These are phyloP conservation scores for Heliocidaris erythrogramma DNA, from an alignment of 35 echinoderm and acorn worm species.

Conservation along the genomic window DNA sequence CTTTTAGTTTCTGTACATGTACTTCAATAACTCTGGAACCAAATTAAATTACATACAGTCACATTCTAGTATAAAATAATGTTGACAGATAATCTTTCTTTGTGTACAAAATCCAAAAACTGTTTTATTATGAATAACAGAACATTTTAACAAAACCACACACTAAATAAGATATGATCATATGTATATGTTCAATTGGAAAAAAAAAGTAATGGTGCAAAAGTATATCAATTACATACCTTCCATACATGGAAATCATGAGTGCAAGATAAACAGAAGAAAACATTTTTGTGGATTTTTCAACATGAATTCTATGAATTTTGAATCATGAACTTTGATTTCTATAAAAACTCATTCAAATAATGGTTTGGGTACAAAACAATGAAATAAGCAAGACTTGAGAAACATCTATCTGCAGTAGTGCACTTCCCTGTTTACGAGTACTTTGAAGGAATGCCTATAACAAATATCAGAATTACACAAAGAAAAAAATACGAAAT, in stretches of 20 bases:
- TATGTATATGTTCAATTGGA: background rate
- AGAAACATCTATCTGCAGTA: background rate
- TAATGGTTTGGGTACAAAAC: background rate
- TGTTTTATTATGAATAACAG: background rate
- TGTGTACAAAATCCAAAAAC: background rate
- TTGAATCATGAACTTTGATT: background rate
- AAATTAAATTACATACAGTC: too few relatives aligned
- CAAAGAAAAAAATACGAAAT: background rate
- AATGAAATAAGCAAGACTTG: background rate
- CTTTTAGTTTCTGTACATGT: too few relatives aligned
- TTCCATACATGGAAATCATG: background rate
- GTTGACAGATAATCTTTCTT: background rate
- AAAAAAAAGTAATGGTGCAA: too few relatives aligned
- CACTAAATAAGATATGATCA: background rate
- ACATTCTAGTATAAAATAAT: too few relatives aligned
- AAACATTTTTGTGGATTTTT: background rate
- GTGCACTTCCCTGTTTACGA: background rate
- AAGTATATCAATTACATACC: too few relatives aligned
- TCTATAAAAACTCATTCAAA: background rate
- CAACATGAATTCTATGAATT: background rate
- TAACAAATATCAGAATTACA: background rate
- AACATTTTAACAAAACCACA: background rate
- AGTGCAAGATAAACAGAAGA: background rate
- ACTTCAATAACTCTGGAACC: too few relatives aligned
- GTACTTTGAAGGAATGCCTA: background rate